Evolutionary conservation across 2,113 vertebrate genomes (phyloP).

Genomic region (Tetrao urogallus): DNA sequence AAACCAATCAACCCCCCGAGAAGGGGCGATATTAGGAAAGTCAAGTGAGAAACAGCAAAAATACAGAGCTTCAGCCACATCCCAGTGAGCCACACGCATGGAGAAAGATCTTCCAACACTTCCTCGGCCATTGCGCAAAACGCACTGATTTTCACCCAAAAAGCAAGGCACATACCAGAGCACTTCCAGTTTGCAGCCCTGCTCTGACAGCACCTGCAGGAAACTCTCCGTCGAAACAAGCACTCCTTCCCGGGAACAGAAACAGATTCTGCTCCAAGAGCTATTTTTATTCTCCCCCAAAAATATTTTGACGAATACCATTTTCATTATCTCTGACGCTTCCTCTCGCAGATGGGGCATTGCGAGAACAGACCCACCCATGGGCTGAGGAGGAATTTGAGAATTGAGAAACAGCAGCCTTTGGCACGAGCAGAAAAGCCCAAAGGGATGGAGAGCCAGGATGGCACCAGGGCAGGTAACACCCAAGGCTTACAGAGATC

Average conservation of each 20-base stretch:
- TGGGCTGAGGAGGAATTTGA: neutral
- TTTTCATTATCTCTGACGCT: constrained; percentile 3
- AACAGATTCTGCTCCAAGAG: neutral
- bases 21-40: neutral
- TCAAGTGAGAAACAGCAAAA: fast-evolving
- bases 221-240: neutral
- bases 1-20: neutral
- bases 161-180: neutral
- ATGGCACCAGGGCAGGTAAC: neutral
- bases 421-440: neutral
- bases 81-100: fast-evolving
- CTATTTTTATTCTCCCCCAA: constrained; percentile 22
- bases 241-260: neutral
- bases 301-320: constrained; percentile 15
- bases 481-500: neutral
- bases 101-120: neutral
- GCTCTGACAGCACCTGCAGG: constrained; percentile 5
- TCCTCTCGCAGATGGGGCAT: neutral
- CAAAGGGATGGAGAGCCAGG: neutral
- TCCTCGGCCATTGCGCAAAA: neutral
- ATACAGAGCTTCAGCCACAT: neutral
- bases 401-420: neutral
- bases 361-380: neutral
- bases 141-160: neutral
- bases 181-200: neutral